Conservation (phyloP, 2,888 invertebrate species). For the Oscheius sp. region DNA sequence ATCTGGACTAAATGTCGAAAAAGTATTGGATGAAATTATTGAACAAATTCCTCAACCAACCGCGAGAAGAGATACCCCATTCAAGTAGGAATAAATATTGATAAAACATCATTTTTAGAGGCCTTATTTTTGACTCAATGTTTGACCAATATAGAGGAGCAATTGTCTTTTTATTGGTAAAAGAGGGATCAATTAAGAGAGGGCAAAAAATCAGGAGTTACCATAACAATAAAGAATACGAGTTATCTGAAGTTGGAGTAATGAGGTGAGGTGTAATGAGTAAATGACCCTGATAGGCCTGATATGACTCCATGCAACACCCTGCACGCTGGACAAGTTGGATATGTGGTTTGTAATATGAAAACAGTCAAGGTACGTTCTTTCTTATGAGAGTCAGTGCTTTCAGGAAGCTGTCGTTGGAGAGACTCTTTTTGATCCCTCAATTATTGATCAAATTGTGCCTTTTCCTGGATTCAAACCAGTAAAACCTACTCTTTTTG, state of each 20-base stretch:
- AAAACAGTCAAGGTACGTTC: conserved; percentile 73
- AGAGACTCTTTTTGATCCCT: conserved; percentile 60
- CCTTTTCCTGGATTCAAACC: conserved; percentile 77
- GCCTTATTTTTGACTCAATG: conserved; percentile 91
- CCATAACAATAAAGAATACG: conserved; percentile 81
- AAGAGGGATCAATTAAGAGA: conserved; percentile 80
- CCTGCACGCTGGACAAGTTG: conserved; percentile 86
- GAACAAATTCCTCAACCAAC: conserved; percentile 67
- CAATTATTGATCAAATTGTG: conserved; percentile 76
- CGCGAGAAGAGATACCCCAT: conserved; percentile 73
- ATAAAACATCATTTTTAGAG: conserved; percentile 73
- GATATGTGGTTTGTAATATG: conserved; percentile 85
- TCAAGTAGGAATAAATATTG: conserved; percentile 72
- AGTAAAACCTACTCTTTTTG: conserved; percentile 83
- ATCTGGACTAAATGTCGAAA: conserved; percentile 83
- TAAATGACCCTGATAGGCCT: no score
- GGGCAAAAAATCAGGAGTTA: conserved; percentile 79
- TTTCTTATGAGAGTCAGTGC: no score
- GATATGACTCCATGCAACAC: conserved; percentile 69
- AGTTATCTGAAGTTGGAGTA: conserved; percentile 77
- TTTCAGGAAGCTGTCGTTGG: conserved; percentile 62
- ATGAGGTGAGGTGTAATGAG: conserved; percentile 77
- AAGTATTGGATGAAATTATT: conserved; percentile 75
- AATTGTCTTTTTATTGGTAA: conserved; percentile 81
- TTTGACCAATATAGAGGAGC: conserved; percentile 87